Evolutionary conservation across 2,797 vertebrate species (phyloP).

Genomic region (Stomatorhinus walkeri): DNA sequence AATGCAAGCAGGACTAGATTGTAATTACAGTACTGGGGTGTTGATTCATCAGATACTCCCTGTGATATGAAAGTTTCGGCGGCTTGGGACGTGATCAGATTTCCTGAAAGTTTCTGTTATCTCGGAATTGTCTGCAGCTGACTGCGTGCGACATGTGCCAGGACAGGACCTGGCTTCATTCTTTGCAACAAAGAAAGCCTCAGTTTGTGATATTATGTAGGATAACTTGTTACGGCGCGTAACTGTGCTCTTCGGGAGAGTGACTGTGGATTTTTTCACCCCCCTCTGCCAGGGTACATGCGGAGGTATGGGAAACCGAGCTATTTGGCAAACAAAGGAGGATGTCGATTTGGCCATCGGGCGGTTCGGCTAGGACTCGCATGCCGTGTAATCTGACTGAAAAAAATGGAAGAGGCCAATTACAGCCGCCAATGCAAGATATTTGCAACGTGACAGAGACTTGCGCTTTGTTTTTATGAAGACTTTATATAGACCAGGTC

Average conservation of each 20-base stretch:
- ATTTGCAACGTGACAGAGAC: conserved; percentile 33
- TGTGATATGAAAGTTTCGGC: conserved; percentile 19
- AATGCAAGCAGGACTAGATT: background rate
- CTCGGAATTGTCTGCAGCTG: conserved; percentile 42
- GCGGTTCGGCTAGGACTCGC: conserved; percentile 34
- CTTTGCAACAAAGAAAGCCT: conserved; percentile 46
- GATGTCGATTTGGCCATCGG: conserved; percentile 32
- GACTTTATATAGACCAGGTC: conserved; percentile 16
- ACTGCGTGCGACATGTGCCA: conserved; percentile 37
- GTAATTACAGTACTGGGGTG: background rate
- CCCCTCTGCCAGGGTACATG: background rate
- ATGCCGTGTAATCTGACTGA: conserved; percentile 29
- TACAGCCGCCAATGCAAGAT: conserved; percentile 35
- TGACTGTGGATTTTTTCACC: background rate
- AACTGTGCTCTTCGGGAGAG: background rate
- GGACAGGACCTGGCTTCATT: conserved; percentile 36
- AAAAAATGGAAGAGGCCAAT: conserved; percentile 56
- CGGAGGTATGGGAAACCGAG: conserved; percentile 33
- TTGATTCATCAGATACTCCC: background rate
- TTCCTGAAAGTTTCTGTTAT: conserved; percentile 40
- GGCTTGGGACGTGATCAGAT: conserved; percentile 22
- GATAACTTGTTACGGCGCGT: background rate
- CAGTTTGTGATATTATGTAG: background rate
- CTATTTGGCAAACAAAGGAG: conserved; percentile 52
- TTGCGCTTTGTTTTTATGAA: conserved; percentile 24